A percentile compares a stretch with the other conserved stretches of the same genome.
phyloP scores from a whole-genome alignment of 2,888 invertebrate genomes.

The Drosophila pullipes region DNA sequence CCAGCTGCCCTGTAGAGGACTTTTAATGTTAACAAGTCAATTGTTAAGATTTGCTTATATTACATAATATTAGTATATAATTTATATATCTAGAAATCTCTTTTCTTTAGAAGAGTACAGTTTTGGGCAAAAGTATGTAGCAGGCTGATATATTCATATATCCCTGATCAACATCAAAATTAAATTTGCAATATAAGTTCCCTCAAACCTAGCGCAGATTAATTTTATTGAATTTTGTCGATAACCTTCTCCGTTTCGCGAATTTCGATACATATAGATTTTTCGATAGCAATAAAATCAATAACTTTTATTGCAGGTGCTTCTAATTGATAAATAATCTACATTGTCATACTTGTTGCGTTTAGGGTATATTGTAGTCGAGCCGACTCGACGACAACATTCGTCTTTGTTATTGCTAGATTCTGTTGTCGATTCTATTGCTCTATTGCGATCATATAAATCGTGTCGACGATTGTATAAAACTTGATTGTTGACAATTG shows the following conservation, averaged over 20 bases:
- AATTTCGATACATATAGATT: not conserved
- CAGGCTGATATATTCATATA: not conserved
- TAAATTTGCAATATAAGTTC: too few species aligned
- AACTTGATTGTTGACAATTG: slow-evolving; percentile 66
- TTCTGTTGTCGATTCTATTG: slow-evolving; percentile 13
- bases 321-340: not conserved
- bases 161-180: not conserved
- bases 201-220: too few species aligned
- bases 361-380: not conserved
- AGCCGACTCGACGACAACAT: not conserved
- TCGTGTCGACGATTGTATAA: slow-evolving; percentile 55
- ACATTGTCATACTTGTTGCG: accelerated
- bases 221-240: not conserved
- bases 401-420: not conserved
- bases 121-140: too few species aligned
- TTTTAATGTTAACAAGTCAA: not conserved
- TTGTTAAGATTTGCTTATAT: not conserved
- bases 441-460: slow-evolving; percentile 56
- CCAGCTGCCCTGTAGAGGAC: slow-evolving; percentile 23
- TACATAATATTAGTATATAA: not conserved
- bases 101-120: too few species aligned
- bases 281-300: not conserved
- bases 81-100: not conserved
- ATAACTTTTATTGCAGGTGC: accelerated
- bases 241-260: not conserved